Percentiles rank a stretch among this genome's conserved stretches.
These are phyloP conservation scores for Rhorus exstirpatorius DNA, from an alignment of 2,888 invertebrate genomes.

Conservation along the genomic window DNA sequence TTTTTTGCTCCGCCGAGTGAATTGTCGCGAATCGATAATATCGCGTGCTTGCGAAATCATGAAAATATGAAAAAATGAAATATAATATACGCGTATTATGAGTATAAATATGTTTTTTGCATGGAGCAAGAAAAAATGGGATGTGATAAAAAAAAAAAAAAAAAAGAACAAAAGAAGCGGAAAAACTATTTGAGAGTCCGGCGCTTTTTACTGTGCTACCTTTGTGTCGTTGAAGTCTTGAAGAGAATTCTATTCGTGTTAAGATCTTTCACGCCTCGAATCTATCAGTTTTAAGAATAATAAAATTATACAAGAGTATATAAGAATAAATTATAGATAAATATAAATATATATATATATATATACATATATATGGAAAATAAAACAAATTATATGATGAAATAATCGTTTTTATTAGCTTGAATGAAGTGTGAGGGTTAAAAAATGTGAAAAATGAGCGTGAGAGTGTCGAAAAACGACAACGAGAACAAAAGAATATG, in stretches of 20 bases:
- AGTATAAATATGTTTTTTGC: too few species aligned
- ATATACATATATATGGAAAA: constrained; percentile 71
- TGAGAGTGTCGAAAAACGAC: too few species aligned
- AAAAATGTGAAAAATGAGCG: not conserved
- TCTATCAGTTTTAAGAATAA: constrained; percentile 76
- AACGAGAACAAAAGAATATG: too few species aligned
- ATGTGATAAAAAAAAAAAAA: constrained; percentile 52
- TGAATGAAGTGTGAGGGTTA: not conserved
- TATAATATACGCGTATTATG: too few species aligned
- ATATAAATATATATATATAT: constrained; percentile 69
- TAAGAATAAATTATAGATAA: too few species aligned
- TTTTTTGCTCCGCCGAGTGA: too few species aligned
- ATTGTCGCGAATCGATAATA: constrained; percentile 20
- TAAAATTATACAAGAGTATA: constrained; percentile 55
- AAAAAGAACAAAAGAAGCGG: constrained; percentile 43
- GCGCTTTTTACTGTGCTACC: constrained; percentile 79
- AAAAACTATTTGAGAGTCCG: constrained; percentile 50
- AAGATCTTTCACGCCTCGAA: constrained; percentile 78
- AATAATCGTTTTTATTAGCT: constrained; percentile 75
- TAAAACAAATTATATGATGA: constrained; percentile 75
- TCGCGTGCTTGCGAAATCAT: too few species aligned
- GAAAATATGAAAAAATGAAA: too few species aligned
- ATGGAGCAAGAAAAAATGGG: constrained; percentile 21
- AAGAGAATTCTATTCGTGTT: constrained; percentile 83
- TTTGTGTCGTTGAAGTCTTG: constrained; percentile 81